These are phyloP conservation scores for Enteromius afrohamiltoni DNA, from an alignment of 2,797 vertebrate genomes.

Conservation along the genomic window DNA sequence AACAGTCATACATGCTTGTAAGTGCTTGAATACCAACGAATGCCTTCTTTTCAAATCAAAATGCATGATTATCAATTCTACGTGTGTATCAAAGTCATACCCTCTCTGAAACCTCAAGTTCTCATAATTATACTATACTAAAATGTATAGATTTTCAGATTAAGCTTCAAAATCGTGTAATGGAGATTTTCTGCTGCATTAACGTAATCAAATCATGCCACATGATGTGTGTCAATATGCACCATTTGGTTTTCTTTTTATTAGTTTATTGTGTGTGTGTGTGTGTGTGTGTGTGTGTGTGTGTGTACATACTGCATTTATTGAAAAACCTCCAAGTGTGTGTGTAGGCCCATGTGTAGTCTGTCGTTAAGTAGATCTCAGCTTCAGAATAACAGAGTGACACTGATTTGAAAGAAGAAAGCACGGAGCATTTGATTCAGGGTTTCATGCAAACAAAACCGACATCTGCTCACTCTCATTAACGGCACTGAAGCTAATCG, in stretches of 20 bases:
- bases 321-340: slow-evolving; percentile 3
- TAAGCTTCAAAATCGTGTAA: slow-evolving; percentile 19
- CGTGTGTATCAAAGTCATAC: not conserved
- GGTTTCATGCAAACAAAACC: slow-evolving; percentile 70
- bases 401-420: slow-evolving; percentile 62
- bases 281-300: too few species aligned
- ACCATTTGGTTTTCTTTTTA: not conserved
- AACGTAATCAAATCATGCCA: slow-evolving; percentile 35
- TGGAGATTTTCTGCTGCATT: slow-evolving; percentile 45
- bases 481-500: slow-evolving; percentile 79
- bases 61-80: not conserved
- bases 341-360: slow-evolving; percentile 19
- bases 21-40: not conserved
- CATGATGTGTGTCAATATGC: slow-evolving; percentile 25
- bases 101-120: not conserved
- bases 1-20: not conserved
- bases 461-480: slow-evolving; percentile 82
- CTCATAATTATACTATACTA: slow-evolving; percentile 1
- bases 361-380: slow-evolving; percentile 27
- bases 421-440: slow-evolving; percentile 65
- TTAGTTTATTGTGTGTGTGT: not conserved
- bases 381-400: slow-evolving; percentile 56
- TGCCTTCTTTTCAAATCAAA: slow-evolving; percentile 13
- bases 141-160: slow-evolving; percentile 34
- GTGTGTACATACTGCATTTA: slow-evolving; percentile 30